Base-by-base conservation (phyloP, 2,797 vertebrate species). In the Xenops minutus region DNA sequence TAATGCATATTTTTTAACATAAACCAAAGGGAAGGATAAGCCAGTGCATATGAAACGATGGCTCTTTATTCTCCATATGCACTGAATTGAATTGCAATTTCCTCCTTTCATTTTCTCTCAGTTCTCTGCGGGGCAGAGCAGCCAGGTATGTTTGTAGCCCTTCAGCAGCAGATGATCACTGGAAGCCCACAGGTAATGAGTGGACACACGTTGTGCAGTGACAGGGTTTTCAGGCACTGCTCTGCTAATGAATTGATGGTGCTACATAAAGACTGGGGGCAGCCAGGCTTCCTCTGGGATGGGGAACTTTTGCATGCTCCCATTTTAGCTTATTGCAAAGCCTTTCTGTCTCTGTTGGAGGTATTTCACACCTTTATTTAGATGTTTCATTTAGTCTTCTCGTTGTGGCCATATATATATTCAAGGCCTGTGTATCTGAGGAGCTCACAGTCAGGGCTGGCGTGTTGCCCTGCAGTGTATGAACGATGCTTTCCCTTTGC, bases 61-160 rank as follows among this genome's bases (percentile, higher is more conserved):
- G 73, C 44, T 79, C 85, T 95, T 85, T 95, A 69, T 93, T 89
- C 91, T 96, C 92, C 91, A 61, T 79, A 76, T 86, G 93, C 91
- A 48, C 55, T 22, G 93, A 87, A 93, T 77, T 88, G 93, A 95
- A 95, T 92, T 94, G 85, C 93, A 95, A 90, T 95, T 95, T 95
- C 92, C 89, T 97, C 91, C 79, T 84, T 80, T 92, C 85, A 69
- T 96, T 96, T 81, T 86, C 51, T 49, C 36, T 55, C 1, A 4
- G 17, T 52, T 95, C 79, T 89, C 79, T 63, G 85, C 11, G 0
- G 64, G 79, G 41, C 91, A 88, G 79, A 88, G 71, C 67, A 94
- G 85, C 54, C 87, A 67, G 85, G 55, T 63, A 5, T 71, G 91
- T 88, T 91, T 90, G 82, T 79, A 91, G 95, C 81, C 58, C 82